phyloP scores from a whole-genome alignment of 2,888 invertebrate species.

The Brachypalpus laphriformis region DNA sequence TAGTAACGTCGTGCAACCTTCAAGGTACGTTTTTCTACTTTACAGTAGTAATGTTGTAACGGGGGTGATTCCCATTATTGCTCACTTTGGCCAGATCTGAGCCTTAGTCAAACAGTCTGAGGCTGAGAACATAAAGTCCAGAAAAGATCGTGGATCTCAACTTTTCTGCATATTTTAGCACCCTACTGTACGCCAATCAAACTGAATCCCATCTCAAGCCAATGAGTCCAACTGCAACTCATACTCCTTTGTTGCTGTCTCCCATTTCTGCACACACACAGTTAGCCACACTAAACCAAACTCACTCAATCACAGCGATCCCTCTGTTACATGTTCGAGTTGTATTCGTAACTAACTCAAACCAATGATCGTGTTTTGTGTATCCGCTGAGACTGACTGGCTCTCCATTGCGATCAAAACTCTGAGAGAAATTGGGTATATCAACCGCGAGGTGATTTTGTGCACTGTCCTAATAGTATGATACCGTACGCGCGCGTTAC shows the following conservation, averaged over 20 bases:
- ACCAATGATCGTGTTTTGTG: slow-evolving; percentile 41
- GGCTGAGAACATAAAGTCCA: no score
- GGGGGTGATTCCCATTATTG: no score
- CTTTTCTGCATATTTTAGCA: not conserved
- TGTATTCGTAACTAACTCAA: slow-evolving; percentile 37
- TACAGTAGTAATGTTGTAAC: no score
- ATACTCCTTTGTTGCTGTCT: not conserved
- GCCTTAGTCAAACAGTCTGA: no score
- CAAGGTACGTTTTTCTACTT: no score
- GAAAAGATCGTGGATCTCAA: no score
- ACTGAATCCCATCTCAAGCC: not conserved
- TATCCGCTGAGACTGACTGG: slow-evolving; percentile 40
- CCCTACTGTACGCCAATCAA: slow-evolving; percentile 33
- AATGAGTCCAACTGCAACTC: not conserved
- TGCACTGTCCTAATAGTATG: slow-evolving; percentile 71
- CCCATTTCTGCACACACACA: not conserved
- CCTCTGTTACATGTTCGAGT: slow-evolving; percentile 35
- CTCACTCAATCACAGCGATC: slow-evolving; percentile 10
- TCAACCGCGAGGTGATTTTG: slow-evolving; percentile 67
- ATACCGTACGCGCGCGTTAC: slow-evolving; percentile 72
- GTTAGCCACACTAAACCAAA: not conserved
- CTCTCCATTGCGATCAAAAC: slow-evolving; percentile 45
- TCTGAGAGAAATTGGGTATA: slow-evolving; percentile 59
- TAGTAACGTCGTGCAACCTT: no score
- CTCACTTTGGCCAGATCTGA: no score